Evolutionary conservation across 2,797 vertebrate genomes (phyloP), one percentile per base, ranked within the genome.

Genomic region (Xiphorhynchus erythropygius): DNA sequence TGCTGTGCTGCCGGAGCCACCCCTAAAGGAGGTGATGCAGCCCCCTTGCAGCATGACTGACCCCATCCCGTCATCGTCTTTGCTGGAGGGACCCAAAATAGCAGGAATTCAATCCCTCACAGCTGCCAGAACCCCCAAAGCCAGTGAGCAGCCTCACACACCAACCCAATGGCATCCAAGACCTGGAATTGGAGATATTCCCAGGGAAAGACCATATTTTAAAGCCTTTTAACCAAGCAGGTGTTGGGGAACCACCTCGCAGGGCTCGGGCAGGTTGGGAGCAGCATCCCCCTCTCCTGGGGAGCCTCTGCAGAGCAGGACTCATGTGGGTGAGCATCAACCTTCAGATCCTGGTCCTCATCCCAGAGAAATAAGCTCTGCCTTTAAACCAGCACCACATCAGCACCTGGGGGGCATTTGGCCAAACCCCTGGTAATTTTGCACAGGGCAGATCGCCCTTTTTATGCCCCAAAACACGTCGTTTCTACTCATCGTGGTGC

Each of bases 401-500:
- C 56, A 46, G 42, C 78, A n/a, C 18, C 46, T 27, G 9, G 30
- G 12, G 5, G 1, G 33, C 39, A 7, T 30, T 73, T n/a, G n/a
- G 49, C 39, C 69, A 25, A 10, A 4, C 7, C 4, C 24, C 18
- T 9, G 2, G 9, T 1, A 8, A 5, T 18, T 57, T 49, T 50
- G 44, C 62, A 24, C 23, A 3, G 64, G 55, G 35, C 55, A 18
- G 13, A 27, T 84, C 60, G 14, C 39, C 23, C 35, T 55, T 28
- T 32, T 73, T 5, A 21, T 2, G 5, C 32, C 4, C 28, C 21
- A 9, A 63, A 70, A 10, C 2, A 5, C 0, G 0, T 2, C 3
- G 10, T 8, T 56, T 10, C 2, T 37, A 4, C 39, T 22, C 2
- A 0, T 19, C 2, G 0, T 0, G 3, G 30, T 2, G 32, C 44